Base-by-base conservation (phyloP, 2,797 vertebrate genomes). In the Megaceryle alcyon region DNA sequence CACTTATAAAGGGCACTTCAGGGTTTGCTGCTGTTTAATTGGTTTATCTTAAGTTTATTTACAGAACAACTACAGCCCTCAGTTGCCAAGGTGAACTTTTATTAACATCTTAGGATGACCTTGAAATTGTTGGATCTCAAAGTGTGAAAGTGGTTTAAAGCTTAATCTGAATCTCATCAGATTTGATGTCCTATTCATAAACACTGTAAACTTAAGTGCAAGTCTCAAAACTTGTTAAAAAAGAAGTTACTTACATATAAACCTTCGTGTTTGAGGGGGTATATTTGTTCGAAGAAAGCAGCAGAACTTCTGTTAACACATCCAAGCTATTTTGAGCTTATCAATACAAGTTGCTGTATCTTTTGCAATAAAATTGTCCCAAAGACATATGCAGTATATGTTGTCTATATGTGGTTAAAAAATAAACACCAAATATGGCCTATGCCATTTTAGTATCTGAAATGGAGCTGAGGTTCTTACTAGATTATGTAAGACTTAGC, bases 281-380 rank as follows among this genome's bases (percentile, higher is more conserved):
- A 5, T 51, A 68, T 53, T 82, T 64, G 37, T 88, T 88, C 87
- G 69, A 92, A 88, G 53, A 95, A 94, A 88, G 57, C 49, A 90
- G 68, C 63, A 78, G 59, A 89, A 76, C 26, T 92, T 84, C 83
- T 91, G 81, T 95, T 95, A 92, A 84, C 23, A 76, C 16, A 73
- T 16, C 64, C 41, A 88, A 94, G 41, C 80, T 96, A 82, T 85
- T 90, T 87, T 80, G 61, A 92, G 70, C 70, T 93, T 91, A 79
- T 90, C 49, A 82, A 43, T 57, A 26, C 64, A 94, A 82, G 44
- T 70, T 88, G 70, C 66, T 95, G 0, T 91, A 94, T 59, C 61
- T 96, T 95, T 95, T 94, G 75, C 95, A 97, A 97, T 97, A 97
- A 97, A 97, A 87, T 43, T 76, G 48, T 85, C 72, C 56, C 84